These are phyloP conservation scores for Sylvicola cinctus DNA, from an alignment of 2,888 invertebrate genomes.

Conservation along the genomic window DNA sequence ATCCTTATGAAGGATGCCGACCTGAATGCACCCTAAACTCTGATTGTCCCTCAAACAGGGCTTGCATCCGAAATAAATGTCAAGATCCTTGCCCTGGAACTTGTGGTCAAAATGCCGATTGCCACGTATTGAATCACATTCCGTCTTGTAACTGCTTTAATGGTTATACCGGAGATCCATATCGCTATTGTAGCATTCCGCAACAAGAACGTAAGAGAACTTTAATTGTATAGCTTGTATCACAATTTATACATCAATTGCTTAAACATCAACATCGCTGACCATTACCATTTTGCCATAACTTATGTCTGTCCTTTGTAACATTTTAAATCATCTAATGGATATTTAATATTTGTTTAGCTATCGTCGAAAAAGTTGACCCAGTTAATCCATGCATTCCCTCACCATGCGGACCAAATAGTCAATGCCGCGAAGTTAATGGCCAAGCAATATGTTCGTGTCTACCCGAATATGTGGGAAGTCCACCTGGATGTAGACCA, in stretches of 20 bases:
- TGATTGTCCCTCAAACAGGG: slow-evolving; percentile 51
- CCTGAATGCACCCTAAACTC: slow-evolving; percentile 63
- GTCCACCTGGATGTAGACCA: slow-evolving; percentile 58
- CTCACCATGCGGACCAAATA: slow-evolving; percentile 62
- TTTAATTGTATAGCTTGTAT: neutral
- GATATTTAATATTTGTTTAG: too few species aligned
- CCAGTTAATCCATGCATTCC: slow-evolving; percentile 40
- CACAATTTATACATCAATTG: too few species aligned
- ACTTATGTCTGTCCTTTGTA: too few species aligned
- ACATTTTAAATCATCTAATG: too few species aligned
- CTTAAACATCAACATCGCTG: too few species aligned
- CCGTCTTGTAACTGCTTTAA: slow-evolving; percentile 49
- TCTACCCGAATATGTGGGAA: slow-evolving; percentile 45
- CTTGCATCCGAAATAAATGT: slow-evolving; percentile 56
- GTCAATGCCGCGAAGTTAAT: slow-evolving; percentile 45
- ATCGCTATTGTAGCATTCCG: slow-evolving; percentile 34
- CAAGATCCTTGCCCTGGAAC: slow-evolving; percentile 59
- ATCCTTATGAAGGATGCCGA: slow-evolving; percentile 46
- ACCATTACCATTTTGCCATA: too few species aligned
- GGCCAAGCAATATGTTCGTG: slow-evolving; percentile 54
- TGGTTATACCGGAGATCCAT: slow-evolving; percentile 50
- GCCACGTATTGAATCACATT: slow-evolving; percentile 51
- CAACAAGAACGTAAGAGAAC: slow-evolving; percentile 31
- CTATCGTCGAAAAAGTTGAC: slow-evolving; percentile 5
- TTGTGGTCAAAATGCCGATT: slow-evolving; percentile 51